Evolutionary conservation across 2,888 invertebrate genomes (phyloP), one percentile per base, ranked within the genome.

Genomic region (Ecdyonurus torrentis): DNA sequence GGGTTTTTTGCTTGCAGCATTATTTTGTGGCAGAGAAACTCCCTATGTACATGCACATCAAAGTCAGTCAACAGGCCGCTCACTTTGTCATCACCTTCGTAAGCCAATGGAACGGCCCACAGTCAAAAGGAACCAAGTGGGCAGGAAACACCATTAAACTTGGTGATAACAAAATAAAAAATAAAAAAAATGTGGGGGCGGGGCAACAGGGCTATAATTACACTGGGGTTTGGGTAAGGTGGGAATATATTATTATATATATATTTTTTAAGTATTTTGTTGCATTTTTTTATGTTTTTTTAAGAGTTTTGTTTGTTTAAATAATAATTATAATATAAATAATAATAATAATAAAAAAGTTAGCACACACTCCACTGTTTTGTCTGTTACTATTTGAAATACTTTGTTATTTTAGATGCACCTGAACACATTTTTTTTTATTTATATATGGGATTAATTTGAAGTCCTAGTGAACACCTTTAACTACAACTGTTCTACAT

Each of bases 401-500:
- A 65, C 64, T 60, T 58, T 62, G 25, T 63, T 58, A 61, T 55
- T 25, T 62, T 37, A 55, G 61, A 62, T 62, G 62, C 62, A 62
- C 62, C 62, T 62, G 62, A 62, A 62, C 62, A 62, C 62, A 62
- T 55, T 62, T 62, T 61, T 52, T 61, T 61, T 61, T 25, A 61
- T 25, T 52, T 24, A 53, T 37, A 37, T 37, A 15, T 37, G 37
- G 37, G 37, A 37, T 25, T 55, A 61, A 60, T 55, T 55, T 53
- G 58, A 23, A 58, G 62, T 55, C 58, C 62, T 37, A 37, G 15
- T 37, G 5, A 37, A 37, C 24, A 63, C 55, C 61, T 60, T 55
- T 50, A 69, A 89, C 89, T 91, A 91, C 85, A 91, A 89, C 79
- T 91, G 89, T 81, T 95, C 95, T 74, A 94, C 94, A 80, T 91